A percentile compares a stretch with the other conserved stretches of the same genome.
phyloP scores from a whole-genome alignment of 2,113 vertebrate genomes.

The Psephotus haematonotus region DNA sequence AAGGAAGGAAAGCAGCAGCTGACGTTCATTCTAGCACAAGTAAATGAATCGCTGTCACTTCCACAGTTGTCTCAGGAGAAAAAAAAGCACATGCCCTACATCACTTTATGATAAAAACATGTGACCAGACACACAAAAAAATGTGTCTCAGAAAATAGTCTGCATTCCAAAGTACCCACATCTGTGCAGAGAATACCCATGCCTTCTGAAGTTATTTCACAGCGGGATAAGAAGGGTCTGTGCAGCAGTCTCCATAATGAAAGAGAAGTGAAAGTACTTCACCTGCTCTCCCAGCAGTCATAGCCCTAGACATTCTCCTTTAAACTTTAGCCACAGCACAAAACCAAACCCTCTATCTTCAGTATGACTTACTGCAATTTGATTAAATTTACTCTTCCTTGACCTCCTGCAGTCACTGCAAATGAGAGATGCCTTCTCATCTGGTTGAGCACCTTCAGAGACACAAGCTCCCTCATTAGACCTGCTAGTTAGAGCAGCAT shows the following conservation, averaged over 20 bases:
- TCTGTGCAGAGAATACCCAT: background rate
- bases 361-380: background rate
- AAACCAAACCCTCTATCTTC: background rate
- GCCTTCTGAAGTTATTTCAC: background rate
- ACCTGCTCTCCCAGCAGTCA: background rate
- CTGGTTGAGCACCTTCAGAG: background rate
- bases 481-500: fast-evolving
- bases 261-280: background rate
- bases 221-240: background rate
- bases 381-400: background rate
- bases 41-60: background rate
- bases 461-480: fast-evolving
- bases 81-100: background rate
- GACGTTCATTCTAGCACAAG: background rate
- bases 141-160: background rate
- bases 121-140: background rate
- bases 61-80: constrained; percentile 10
- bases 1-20: background rate
- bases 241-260: background rate
- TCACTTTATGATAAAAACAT: background rate
- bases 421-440: background rate
- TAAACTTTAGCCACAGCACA: background rate
- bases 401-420: fast-evolving
- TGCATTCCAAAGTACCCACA: background rate
- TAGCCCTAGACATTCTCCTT: background rate